phyloP scores from a whole-genome alignment of 1,140 invertebrate genomes.

The Drosophila melanica region DNA sequence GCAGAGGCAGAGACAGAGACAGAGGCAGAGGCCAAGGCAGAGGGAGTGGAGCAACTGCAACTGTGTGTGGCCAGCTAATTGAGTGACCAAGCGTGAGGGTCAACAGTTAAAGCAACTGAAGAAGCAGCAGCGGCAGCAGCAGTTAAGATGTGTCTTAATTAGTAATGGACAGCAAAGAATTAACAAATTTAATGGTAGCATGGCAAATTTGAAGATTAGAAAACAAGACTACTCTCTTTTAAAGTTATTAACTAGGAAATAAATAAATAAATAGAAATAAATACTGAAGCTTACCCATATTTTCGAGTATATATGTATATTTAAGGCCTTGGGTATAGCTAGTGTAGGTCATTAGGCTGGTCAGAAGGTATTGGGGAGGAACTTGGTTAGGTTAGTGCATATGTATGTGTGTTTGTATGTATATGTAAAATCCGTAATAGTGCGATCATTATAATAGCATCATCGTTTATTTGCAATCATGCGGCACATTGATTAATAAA shows the following conservation, averaged over 20 bases:
- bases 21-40: neutral
- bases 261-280: neutral
- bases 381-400: conserved; percentile 2
- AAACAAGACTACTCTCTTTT: too few relatives aligned
- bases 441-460: conserved; percentile 79
- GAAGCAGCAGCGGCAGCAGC: conserved; percentile 6
- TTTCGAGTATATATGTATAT: neutral
- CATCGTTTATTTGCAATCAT: conserved; percentile 75
- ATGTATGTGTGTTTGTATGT: neutral
- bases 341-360: conserved; percentile 25
- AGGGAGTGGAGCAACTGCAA: neutral
- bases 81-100: conserved; percentile 52
- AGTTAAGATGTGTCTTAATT: conserved; percentile 38
- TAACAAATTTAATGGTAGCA: conserved; percentile 18
- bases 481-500: conserved; percentile 74
- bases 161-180: neutral
- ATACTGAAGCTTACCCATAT: neutral
- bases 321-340: conserved; percentile 1
- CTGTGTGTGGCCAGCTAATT: conserved; percentile 51
- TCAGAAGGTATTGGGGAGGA: neutral
- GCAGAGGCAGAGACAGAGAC: neutral
- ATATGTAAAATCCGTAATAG: conserved; percentile 60
- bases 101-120: conserved; percentile 26
- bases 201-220: too few relatives aligned
- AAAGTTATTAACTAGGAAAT: too few relatives aligned